phyloP scores from a whole-genome alignment of 2,113 vertebrate species.

The Daboia siamensis region DNA sequence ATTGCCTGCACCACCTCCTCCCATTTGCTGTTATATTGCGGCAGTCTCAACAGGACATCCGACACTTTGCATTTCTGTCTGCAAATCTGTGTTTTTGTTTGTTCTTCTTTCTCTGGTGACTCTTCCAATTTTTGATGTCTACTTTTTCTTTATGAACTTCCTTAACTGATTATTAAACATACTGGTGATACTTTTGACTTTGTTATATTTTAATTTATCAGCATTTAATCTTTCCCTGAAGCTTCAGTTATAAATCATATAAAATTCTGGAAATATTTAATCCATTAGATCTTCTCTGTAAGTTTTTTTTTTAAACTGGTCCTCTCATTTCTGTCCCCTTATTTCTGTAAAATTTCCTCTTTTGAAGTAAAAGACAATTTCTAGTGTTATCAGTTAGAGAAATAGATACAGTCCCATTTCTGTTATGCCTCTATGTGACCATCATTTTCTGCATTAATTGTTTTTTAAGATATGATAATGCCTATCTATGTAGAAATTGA shows the following conservation, averaged over 20 bases:
- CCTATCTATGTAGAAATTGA: neutral
- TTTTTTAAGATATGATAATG: neutral
- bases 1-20: too few species aligned
- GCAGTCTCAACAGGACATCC: too few species aligned
- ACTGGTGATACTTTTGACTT: neutral
- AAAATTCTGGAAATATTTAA: neutral
- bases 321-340: neutral
- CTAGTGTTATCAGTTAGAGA: neutral
- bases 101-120: neutral
- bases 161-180: neutral
- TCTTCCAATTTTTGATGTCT: neutral
- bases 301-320: neutral
- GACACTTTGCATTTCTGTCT: neutral
- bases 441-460: neutral
- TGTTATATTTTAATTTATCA: neutral
- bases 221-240: neutral
- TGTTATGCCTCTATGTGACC: neutral
- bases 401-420: neutral
- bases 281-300: neutral
- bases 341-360: neutral
- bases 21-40: too few species aligned
- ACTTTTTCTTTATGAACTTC: neutral
- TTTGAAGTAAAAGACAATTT: neutral
- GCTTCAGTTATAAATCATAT: neutral
- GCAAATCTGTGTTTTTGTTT: neutral